A percentile compares a stretch with the other conserved stretches of the same genome.
Evolutionary conservation across 2,888 invertebrate genomes (phyloP).

Genomic region (Brachycybe producta): DNA sequence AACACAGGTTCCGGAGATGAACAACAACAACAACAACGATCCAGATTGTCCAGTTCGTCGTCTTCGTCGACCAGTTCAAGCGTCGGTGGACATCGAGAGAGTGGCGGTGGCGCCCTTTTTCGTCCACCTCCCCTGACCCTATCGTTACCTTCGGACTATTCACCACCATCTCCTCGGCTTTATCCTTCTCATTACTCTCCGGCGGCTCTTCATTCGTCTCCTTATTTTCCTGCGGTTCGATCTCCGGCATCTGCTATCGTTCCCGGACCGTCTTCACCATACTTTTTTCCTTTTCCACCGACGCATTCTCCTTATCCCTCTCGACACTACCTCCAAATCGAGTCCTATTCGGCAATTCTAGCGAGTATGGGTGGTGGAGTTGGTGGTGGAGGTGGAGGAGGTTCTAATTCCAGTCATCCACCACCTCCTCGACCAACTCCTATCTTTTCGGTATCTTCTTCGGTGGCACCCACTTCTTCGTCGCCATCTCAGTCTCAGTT

Average conservation of each 20-base stretch:
- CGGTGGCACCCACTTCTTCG: neutral
- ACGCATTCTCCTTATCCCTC: neutral
- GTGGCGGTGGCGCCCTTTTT: constrained; percentile 1
- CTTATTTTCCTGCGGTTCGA: neutral
- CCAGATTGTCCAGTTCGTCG: no score
- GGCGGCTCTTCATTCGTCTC: neutral
- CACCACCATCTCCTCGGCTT: constrained; percentile 4
- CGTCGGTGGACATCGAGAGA: neutral
- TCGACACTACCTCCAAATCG: constrained; percentile 8
- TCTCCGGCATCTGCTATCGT: neutral
- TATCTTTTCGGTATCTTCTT: constrained; percentile 1
- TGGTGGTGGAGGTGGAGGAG: neutral
- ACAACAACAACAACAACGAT: neutral
- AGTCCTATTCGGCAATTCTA: constrained; percentile 2
- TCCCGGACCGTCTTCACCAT: neutral
- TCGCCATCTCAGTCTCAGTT: neutral
- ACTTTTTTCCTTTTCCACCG: neutral
- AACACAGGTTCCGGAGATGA: no score
- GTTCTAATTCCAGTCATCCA: neutral
- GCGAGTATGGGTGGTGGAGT: neutral
- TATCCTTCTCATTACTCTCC: constrained; percentile 6
- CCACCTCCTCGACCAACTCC: neutral
- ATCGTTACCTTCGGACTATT: neutral
- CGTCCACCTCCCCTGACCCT: neutral
- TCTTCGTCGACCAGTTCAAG: neutral